A percentile compares a stretch with the other conserved stretches of the same genome.
phyloP scores from a whole-genome alignment of 2,888 invertebrate genomes.

The Mesorhabditis sp. region DNA sequence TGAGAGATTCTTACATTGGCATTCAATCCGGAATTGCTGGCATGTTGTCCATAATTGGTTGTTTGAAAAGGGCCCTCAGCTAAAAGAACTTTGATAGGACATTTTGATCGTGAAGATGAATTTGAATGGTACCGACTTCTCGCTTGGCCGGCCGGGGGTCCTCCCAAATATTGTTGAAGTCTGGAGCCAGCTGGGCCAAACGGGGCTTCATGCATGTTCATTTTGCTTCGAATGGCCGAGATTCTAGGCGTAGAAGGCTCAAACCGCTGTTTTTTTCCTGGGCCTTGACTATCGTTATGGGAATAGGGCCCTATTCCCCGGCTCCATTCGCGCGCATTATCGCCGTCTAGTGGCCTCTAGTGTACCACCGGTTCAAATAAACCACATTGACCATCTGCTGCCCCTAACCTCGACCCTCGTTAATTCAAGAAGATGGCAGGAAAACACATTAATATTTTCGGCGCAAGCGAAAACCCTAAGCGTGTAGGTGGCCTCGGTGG shows the following conservation, averaged over 20 bases:
- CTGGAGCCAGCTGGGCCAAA: conserved; percentile 20
- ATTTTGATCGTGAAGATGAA: not conserved
- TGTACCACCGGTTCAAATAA: not conserved
- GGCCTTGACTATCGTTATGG: not conserved
- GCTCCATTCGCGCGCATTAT: not conserved
- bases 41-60: not conserved
- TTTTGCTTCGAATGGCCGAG: not conserved
- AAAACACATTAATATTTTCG: no score
- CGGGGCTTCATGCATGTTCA: conserved; percentile 3
- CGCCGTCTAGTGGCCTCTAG: not conserved
- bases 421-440: no score
- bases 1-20: conserved; percentile 13
- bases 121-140: not conserved
- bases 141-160: conserved; percentile 8
- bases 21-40: conserved; percentile 9
- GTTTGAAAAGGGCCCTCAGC: conserved; percentile 7
- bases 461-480: no score
- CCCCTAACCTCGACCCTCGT: no score
- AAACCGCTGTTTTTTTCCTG: not conserved
- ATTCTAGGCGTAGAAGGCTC: not conserved
- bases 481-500: no score
- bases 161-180: conserved; percentile 21
- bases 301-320: not conserved
- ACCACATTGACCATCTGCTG: not conserved
- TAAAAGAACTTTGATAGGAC: conserved; percentile 7